Percentiles rank a stretch among this genome's conserved stretches.
These are phyloP conservation scores for Crotalus helleri DNA, from an alignment of 2,113 vertebrate species.

Conservation along the genomic window DNA sequence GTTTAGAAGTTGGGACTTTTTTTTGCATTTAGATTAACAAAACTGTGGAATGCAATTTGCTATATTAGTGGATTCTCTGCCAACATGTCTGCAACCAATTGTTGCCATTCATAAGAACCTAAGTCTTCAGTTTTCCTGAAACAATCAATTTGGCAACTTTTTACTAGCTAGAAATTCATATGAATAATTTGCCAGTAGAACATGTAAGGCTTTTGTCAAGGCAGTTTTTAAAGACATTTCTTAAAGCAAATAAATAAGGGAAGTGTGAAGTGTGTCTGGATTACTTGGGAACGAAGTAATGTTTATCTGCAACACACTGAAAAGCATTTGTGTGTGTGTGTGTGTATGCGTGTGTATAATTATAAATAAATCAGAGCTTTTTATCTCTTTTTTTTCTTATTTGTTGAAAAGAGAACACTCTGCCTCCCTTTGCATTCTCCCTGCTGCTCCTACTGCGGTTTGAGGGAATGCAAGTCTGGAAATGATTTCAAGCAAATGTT, in stretches of 20 bases:
- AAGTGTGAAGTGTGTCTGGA: neutral
- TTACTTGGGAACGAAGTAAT: neutral
- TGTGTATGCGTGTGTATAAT: neutral
- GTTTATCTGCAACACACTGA: neutral
- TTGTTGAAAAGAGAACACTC: constrained; percentile 12
- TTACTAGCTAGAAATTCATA: neutral
- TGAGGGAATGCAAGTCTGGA: constrained; percentile 41
- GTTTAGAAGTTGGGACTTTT: neutral
- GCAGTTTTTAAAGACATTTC: neutral
- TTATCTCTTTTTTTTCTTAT: neutral
- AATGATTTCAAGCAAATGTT: constrained; percentile 37
- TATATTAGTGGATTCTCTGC: neutral
- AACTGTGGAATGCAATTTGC: neutral
- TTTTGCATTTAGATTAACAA: neutral
- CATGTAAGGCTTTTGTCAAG: neutral
- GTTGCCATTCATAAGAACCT: neutral
- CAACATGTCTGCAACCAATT: neutral
- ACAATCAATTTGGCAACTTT: neutral
- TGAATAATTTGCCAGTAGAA: neutral
- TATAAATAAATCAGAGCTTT: neutral
- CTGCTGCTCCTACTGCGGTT: constrained; percentile 31
- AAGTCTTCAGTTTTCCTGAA: neutral
- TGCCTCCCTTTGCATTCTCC: constrained; percentile 26
- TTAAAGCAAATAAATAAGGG: neutral
- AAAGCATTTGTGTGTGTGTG: neutral